These are phyloP conservation scores for Cervus canadensis DNA, from an alignment of 2,113 vertebrate genomes.

Conservation along the genomic window DNA sequence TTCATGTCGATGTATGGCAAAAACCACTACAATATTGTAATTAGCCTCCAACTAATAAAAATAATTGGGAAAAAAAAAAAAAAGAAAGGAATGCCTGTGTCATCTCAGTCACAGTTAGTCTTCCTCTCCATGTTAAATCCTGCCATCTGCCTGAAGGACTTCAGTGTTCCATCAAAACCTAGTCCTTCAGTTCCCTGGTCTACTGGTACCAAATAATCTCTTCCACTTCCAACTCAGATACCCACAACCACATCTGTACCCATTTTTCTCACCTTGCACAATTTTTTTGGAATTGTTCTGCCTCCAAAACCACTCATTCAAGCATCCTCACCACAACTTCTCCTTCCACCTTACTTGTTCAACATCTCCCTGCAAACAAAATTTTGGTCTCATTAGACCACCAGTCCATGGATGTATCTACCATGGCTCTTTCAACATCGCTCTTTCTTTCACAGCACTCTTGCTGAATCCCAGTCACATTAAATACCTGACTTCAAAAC, in stretches of 20 bases:
- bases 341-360: neutral
- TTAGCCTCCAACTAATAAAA: too few species aligned
- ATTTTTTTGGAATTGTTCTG: neutral
- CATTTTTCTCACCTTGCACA: neutral
- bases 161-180: neutral
- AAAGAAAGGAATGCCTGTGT: neutral
- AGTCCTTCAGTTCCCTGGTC: neutral
- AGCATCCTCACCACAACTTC: neutral
- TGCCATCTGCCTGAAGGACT: neutral
- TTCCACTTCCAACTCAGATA: neutral
- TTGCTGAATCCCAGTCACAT: neutral
- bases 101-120: neutral
- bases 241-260: neutral
- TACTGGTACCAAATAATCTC: neutral
- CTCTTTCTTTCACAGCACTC: neutral
- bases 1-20: too few species aligned
- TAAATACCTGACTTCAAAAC: neutral
- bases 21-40: too few species aligned
- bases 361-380: neutral
- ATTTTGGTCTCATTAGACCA: neutral
- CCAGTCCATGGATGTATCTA: fast-evolving
- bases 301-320: neutral
- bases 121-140: neutral
- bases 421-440: neutral
- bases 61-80: too few species aligned